Evolutionary conservation across 2,888 invertebrate genomes (phyloP).

Genomic region (Trichopria drosophilae): DNA sequence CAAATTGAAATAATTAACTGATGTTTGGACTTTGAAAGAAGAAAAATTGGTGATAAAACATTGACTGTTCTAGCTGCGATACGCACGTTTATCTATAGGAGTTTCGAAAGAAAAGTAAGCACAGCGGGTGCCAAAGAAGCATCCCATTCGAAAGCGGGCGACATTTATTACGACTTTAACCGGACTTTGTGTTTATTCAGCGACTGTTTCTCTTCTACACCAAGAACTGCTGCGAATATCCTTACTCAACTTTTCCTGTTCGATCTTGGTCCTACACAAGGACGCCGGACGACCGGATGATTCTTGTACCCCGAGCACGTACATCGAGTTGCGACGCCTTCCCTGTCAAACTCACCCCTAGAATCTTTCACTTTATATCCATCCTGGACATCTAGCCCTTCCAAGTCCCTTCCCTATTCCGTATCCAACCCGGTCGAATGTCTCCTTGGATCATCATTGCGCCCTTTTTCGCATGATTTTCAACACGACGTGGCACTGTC

Average conservation of each 20-base stretch:
- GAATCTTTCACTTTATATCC: constrained; percentile 34
- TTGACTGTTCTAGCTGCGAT: background rate
- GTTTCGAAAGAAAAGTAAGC: constrained; percentile 20
- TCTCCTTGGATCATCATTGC: too few relatives aligned
- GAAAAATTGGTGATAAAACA: too few relatives aligned
- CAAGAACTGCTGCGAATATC: constrained; percentile 19
- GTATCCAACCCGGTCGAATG: too few relatives aligned
- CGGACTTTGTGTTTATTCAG: constrained; percentile 59
- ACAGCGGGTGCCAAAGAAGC: constrained; percentile 25
- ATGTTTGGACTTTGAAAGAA: too few relatives aligned
- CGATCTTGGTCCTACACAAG: constrained; percentile 13
- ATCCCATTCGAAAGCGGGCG: constrained; percentile 49
- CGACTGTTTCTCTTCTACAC: constrained; percentile 53
- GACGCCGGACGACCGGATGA: too few relatives aligned
- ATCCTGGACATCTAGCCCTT: too few relatives aligned
- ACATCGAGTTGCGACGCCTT: constrained; percentile 8
- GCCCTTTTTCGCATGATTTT: constrained; percentile 31
- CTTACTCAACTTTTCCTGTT: constrained; percentile 13
- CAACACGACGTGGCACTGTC: constrained; percentile 33
- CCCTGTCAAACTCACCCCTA: constrained; percentile 25
- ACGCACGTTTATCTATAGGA: background rate
- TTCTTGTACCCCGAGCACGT: constrained; percentile 33
- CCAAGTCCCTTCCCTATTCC: too few relatives aligned
- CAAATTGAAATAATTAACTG: too few relatives aligned
- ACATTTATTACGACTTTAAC: constrained; percentile 58